Conservation (phyloP, 2,888 invertebrate species). For the Branchipolynoe longqiensis region DNA sequence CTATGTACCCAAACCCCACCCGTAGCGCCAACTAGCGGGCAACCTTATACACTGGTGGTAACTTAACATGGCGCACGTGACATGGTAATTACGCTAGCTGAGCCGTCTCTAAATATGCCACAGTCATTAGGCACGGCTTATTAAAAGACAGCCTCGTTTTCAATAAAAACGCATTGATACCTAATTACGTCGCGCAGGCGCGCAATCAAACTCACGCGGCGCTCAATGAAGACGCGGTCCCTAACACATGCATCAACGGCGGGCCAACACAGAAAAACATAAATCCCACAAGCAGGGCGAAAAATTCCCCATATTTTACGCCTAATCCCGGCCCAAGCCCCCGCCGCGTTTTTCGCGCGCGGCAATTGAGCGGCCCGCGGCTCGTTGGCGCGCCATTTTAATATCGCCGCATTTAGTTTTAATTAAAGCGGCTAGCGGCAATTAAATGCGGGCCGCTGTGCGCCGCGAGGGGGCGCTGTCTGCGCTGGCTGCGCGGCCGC, state of each 20-base stretch:
- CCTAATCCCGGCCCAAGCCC: constrained; percentile 27
- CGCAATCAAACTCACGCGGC: constrained; percentile 34
- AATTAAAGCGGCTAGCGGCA: constrained; percentile 52
- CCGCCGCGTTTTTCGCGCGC: constrained; percentile 17
- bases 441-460: constrained; percentile 29
- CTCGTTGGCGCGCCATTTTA: constrained; percentile 50
- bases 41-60: not conserved
- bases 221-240: constrained; percentile 26
- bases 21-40: not conserved
- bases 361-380: constrained; percentile 45
- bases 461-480: not conserved
- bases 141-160: constrained; percentile 46
- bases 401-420: constrained; percentile 58
- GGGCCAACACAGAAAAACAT: constrained; percentile 35
- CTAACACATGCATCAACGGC: constrained; percentile 43
- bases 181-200: constrained; percentile 15
- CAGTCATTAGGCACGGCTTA: constrained; percentile 31
- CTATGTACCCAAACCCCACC: not conserved
- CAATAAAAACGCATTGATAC: constrained; percentile 56
- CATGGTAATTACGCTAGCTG: constrained; percentile 43
- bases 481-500: not conserved
- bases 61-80: not conserved
- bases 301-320: constrained; percentile 47
- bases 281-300: constrained; percentile 32
- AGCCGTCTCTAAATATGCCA: constrained; percentile 40